Percentiles rank a stretch among this genome's conserved stretches.
These are phyloP conservation scores for Rallus limicola DNA, from an alignment of 2,113 vertebrate species.

Conservation along the genomic window DNA sequence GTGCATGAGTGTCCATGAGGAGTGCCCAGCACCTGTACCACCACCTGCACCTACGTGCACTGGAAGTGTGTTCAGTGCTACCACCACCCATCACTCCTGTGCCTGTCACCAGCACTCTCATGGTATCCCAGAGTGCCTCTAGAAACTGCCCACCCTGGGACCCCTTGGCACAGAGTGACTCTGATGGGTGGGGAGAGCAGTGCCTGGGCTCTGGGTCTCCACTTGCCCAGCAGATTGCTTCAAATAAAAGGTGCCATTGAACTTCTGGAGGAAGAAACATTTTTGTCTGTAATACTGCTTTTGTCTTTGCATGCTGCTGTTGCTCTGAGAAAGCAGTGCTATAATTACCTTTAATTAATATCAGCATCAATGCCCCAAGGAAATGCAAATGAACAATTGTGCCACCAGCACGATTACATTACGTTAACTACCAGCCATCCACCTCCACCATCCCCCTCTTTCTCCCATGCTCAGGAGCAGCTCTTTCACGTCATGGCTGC, in stretches of 20 bases:
- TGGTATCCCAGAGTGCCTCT: neutral
- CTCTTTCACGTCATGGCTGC: neutral
- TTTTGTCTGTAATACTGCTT: constrained; percentile 13
- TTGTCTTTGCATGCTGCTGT: constrained; percentile 50
- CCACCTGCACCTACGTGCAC: neutral
- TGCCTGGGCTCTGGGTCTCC: neutral
- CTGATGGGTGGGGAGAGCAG: neutral
- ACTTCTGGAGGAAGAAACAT: constrained; percentile 5
- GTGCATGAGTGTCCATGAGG: neutral
- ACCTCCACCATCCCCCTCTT: neutral
- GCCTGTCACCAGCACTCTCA: neutral
- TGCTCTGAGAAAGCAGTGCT: constrained; percentile 47
- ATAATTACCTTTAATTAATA: constrained; percentile 77
- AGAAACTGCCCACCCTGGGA: neutral
- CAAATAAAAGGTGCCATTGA: neutral
- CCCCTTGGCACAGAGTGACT: neutral
- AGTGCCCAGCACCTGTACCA: neutral
- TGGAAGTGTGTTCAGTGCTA: neutral
- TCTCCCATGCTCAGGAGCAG: neutral
- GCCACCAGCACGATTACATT: constrained; percentile 19
- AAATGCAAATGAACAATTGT: constrained; percentile 36
- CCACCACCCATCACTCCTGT: rapidly evolving
- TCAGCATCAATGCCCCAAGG: constrained; percentile 51
- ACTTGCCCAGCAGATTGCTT: constrained; percentile 32
- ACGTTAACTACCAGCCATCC: neutral